Evolutionary conservation across 2,113 vertebrate genomes (phyloP).

Genomic region (Colinus virginianus): DNA sequence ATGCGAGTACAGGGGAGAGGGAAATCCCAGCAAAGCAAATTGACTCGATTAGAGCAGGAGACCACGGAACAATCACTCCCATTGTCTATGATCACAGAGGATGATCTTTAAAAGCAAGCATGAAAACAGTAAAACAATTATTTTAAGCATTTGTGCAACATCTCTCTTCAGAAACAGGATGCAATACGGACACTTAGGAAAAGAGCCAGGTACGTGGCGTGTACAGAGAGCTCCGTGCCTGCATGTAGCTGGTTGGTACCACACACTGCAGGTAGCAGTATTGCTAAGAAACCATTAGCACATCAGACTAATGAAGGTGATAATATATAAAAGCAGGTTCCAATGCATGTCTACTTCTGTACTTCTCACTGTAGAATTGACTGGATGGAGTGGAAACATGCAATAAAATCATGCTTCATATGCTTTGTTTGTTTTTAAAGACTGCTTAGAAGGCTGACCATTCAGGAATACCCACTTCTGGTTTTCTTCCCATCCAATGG

Average conservation of each 20-base stretch:
- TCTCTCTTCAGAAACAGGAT: not conserved
- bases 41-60: conserved; percentile 35
- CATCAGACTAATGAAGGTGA: not conserved
- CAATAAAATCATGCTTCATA: not conserved
- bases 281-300: conserved; percentile 22
- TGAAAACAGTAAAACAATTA: conserved; percentile 27
- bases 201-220: not conserved
- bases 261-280: not conserved
- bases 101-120: conserved; percentile 40
- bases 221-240: not conserved
- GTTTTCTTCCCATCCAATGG: not conserved
- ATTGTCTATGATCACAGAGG: conserved; percentile 44
- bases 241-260: not conserved
- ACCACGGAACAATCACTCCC: not conserved
- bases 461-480: not conserved
- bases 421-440: not conserved
- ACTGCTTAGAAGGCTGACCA: not conserved
- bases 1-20: conserved; percentile 40
- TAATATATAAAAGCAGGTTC: not conserved
- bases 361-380: not conserved
- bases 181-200: not conserved
- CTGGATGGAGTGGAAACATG: not conserved
- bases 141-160: conserved; percentile 20
- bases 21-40: conserved; percentile 71
- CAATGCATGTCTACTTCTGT: rapidly evolving